Base-by-base conservation (phyloP, 1,140 invertebrate species). In the Drosophila tani region DNA sequence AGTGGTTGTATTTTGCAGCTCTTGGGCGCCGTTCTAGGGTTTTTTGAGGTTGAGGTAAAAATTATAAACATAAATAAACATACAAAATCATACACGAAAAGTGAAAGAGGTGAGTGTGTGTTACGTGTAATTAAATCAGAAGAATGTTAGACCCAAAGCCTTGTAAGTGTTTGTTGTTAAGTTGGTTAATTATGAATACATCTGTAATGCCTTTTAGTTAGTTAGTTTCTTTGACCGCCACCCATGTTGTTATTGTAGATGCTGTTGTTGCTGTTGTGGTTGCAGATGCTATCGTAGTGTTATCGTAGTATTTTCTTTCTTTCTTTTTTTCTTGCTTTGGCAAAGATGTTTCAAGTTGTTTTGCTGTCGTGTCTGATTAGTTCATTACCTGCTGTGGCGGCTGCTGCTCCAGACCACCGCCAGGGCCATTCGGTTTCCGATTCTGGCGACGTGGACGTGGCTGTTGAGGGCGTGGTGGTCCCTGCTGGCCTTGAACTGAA, bases 1-100 rank as follows among this genome's bases (percentile, higher is more conserved):
- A 62, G 92, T 92, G 80, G 92, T 93, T 57, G 92, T 93, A 87
- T 93, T 93, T 74, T 93, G 92, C 68, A 93, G 82, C 71, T 92
- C 92, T 66, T 93, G 92, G 64, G 84, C 91, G 87, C 79, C 92
- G 50, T 92, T 91, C 91, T 93, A 59, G 41, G 43, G 7, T 21
- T 55, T 55, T 38, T 2, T n/a, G n/a, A n/a, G n/a, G 8, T 15
- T 41, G 40, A 41, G 2, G 15, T 77, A 62, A 53, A 58, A 60
- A 75, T 78, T 67, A 75, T 74, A 78, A 64, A 14, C n/a, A 38
- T 68, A 62, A 82, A 50, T 79, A 35, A 66, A 45, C 38, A 46
- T 56, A 35, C 60, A 68, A 66, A 38, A 29, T 46, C 58, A 74
- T 67, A 64, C 2, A 5, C 19, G 11, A 17, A 53, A 50, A 63